Percentiles rank a stretch among this genome's conserved stretches.
Conservation (phyloP, 2,888 invertebrate species). For the Brachynemurus nebulosus region DNA sequence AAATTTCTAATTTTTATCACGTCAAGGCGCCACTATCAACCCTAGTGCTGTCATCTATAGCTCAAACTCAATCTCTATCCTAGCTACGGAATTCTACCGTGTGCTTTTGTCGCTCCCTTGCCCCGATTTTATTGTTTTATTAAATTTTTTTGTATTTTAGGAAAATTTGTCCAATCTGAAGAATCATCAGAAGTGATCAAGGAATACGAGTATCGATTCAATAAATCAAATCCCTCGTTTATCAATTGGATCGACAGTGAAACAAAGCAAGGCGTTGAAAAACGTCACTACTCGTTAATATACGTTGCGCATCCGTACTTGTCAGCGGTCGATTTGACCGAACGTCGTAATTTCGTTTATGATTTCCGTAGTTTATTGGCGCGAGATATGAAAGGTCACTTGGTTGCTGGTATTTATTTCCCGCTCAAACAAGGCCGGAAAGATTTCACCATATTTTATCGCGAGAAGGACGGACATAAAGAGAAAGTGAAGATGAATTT, state of each 20-base stretch:
- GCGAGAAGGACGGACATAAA: slow-evolving; percentile 47
- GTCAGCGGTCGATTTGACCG: slow-evolving; percentile 72
- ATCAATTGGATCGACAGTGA: slow-evolving; percentile 78
- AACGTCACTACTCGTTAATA: slow-evolving; percentile 49
- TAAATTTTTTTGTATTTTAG: slow-evolving; percentile 27
- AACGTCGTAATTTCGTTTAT: slow-evolving; percentile 78
- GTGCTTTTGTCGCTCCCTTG: too few species aligned
- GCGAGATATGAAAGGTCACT: slow-evolving; percentile 69
- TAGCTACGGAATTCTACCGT: too few species aligned
- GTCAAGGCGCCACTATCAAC: too few species aligned
- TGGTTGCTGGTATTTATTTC: slow-evolving; percentile 76
- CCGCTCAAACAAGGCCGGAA: slow-evolving; percentile 43
- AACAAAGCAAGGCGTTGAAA: slow-evolving; percentile 45
- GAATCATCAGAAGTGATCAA: slow-evolving; percentile 57
- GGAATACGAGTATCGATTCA: slow-evolving; percentile 71
- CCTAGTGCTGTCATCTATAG: too few species aligned
- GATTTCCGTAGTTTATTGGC: slow-evolving; percentile 68
- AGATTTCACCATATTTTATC: slow-evolving; percentile 70
- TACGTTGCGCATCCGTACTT: slow-evolving; percentile 68
- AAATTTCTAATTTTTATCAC: too few species aligned
- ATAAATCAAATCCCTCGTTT: slow-evolving; percentile 53
- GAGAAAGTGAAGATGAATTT: slow-evolving; percentile 63
- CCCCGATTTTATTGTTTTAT: neutral
- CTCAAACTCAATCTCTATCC: too few species aligned
- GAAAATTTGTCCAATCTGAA: slow-evolving; percentile 74